Evolutionary conservation across 2,888 invertebrate genomes (phyloP), one percentile per base, ranked within the genome.

Genomic region (Himalopsyche kuldschensis): DNA sequence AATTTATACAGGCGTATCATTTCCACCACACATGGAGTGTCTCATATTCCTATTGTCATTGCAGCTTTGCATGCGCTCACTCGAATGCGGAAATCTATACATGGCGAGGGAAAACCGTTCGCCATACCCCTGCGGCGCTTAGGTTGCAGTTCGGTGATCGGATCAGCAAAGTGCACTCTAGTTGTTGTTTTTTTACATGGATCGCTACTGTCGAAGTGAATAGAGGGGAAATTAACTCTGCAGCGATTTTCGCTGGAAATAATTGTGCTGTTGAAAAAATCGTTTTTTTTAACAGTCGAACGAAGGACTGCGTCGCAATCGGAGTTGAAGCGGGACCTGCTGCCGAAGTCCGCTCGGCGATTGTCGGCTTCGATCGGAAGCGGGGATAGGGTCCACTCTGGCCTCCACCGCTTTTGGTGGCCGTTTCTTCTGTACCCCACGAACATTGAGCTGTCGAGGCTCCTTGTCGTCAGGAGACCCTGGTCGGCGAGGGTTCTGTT

Each of bases 361-460:
- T 69, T 82, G 24, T 82, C 77, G 47, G 46, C 78, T 10, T 85
- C 81, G 27, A 82, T 80, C 17, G 81, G 82, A n/a, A 84, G 84
- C 6, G n/a, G 80, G 30, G 85, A 82, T 63, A 78, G 32, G 15
- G 75, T 32, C 46, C 55, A 78, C 4, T 41, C 41, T 15, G 41
- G 41, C 80, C 84, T 85, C 85, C 85, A 85, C 27, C 80, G 46
- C 8, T 46, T 84, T 31, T 84, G 84, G 5, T 84, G 84, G 5
- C 82, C 82, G 17, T 48, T 35, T 17, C 77, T 75, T 46, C 84
- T 83, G 80, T 85, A 85, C 2, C 81, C 85, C 10, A 85, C 55
- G 3, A 79, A 48, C 47, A 85, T 82, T 6, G 82, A 31, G 76
- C 75, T 84, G 46, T 85, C 85, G 10, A 85, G 79, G 69, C 85